A percentile compares a stretch with the other conserved stretches of the same genome.
Evolutionary conservation across 2,797 vertebrate genomes (phyloP).

Genomic region (Tapirus indicus): DNA sequence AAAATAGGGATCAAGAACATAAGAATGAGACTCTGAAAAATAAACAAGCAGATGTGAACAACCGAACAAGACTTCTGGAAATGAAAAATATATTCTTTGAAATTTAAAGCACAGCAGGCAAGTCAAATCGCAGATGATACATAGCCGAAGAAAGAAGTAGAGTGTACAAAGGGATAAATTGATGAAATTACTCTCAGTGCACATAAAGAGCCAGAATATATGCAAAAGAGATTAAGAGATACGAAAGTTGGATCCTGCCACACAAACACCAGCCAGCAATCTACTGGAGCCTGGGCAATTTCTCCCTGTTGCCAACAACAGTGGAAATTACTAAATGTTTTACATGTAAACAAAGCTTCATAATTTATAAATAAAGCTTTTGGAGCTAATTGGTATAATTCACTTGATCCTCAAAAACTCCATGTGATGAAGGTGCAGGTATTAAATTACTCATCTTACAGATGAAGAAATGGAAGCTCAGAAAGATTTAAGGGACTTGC

Average conservation of each 20-base stretch:
- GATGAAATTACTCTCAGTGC: not conserved
- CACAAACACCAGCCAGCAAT: not conserved
- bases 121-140: not conserved
- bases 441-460: not conserved
- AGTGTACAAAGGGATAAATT: not conserved
- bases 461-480: not conserved
- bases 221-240: not conserved
- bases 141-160: not conserved
- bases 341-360: not conserved
- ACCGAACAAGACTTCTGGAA: not conserved
- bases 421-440: not conserved
- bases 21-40: not conserved
- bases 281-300: not conserved
- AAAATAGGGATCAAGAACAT: not conserved
- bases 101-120: not conserved
- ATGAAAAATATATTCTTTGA: slow-evolving; percentile 11
- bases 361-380: slow-evolving; percentile 39
- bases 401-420: slow-evolving; percentile 25
- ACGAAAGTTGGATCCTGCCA: not conserved
- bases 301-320: not conserved
- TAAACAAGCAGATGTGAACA: not conserved
- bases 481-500: not conserved
- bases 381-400: slow-evolving; percentile 10
- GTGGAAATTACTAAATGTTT: not conserved
- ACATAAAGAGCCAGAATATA: not conserved